Percentiles rank a stretch among this genome's conserved stretches.
Conservation (phyloP, 2,888 invertebrate genomes). For the Cryptocephalus primarius region DNA sequence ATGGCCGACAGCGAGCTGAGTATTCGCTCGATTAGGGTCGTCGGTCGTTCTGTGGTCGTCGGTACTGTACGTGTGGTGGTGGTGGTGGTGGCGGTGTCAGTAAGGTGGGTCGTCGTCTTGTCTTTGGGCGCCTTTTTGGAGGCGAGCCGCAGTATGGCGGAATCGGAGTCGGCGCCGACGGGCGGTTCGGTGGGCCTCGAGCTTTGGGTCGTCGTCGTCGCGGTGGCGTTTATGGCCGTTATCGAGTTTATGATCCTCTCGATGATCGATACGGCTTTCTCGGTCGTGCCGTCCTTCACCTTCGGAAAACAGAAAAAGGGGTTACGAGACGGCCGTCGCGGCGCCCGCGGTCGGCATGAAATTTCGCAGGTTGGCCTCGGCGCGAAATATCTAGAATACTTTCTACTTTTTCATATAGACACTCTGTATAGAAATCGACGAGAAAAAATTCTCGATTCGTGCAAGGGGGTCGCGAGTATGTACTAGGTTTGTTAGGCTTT, state of each 20-base stretch:
- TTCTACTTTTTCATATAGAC: too few relatives aligned
- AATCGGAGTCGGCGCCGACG: conserved; percentile 21
- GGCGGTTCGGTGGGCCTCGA: conserved; percentile 13
- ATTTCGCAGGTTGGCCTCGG: too few relatives aligned
- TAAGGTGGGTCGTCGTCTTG: conserved; percentile 12
- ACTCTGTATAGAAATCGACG: too few relatives aligned
- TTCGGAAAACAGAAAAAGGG: conserved; percentile 11
- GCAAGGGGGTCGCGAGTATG: too few relatives aligned
- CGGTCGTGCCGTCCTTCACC: conserved; percentile 25
- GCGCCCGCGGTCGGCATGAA: too few relatives aligned
- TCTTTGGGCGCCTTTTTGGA: conserved; percentile 26
- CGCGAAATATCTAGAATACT: too few relatives aligned
- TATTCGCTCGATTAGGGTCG: conserved; percentile 36
- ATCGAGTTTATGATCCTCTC: conserved; percentile 37
- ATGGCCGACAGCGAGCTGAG: conserved; percentile 34
- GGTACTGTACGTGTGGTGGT: conserved; percentile 12
- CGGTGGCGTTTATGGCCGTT: conserved; percentile 30
- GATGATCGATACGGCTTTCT: conserved; percentile 32
- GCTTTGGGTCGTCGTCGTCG: conserved; percentile 18
- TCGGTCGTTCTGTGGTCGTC: conserved; percentile 34
- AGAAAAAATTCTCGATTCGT: too few relatives aligned
- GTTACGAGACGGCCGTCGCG: too few relatives aligned
- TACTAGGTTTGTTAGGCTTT: too few relatives aligned
- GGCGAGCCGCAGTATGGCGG: conserved; percentile 34
- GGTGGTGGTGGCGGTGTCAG: conserved; percentile 11